Evolutionary conservation across 2,888 invertebrate genomes (phyloP).

Genomic region (Yponomeuta cagnagella): DNA sequence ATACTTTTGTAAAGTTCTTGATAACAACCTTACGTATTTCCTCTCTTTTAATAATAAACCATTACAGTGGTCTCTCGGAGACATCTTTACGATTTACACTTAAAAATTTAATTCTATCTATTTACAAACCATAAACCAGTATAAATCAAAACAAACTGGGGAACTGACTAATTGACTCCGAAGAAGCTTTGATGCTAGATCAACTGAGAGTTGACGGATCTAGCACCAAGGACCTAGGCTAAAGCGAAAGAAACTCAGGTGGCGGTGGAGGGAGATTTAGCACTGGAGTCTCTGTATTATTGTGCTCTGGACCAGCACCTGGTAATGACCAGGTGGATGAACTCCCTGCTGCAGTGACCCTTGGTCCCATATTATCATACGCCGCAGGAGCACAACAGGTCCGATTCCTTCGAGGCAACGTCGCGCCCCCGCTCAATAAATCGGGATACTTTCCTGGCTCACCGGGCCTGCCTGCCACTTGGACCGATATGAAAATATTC

Average conservation of each 20-base stretch:
- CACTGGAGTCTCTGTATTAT: constrained; percentile 60
- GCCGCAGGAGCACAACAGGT: constrained; percentile 76
- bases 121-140: constrained; percentile 16
- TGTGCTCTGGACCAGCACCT: constrained; percentile 65
- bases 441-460: constrained; percentile 82
- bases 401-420: constrained; percentile 67
- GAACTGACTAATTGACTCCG: constrained; percentile 69
- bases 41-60: constrained; percentile 63
- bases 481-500: constrained; percentile 91
- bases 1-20: constrained; percentile 39
- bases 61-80: constrained; percentile 34
- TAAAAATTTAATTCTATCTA: constrained; percentile 8
- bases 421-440: constrained; percentile 74
- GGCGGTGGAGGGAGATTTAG: constrained; percentile 75
- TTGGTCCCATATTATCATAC: constrained; percentile 93
- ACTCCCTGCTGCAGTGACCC: constrained; percentile 91
- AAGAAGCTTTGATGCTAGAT: constrained; percentile 58
- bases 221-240: constrained; percentile 69
- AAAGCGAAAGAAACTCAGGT: constrained; percentile 68
- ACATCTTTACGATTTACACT: constrained; percentile 8
- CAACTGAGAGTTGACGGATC: constrained; percentile 65
- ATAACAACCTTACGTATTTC: constrained; percentile 69
- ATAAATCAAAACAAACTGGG: constrained; percentile 55
- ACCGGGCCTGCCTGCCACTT: constrained; percentile 75
- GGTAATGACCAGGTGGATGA: constrained; percentile 88